phyloP scores from a whole-genome alignment of 2,888 invertebrate genomes.

The Pocota personata region DNA sequence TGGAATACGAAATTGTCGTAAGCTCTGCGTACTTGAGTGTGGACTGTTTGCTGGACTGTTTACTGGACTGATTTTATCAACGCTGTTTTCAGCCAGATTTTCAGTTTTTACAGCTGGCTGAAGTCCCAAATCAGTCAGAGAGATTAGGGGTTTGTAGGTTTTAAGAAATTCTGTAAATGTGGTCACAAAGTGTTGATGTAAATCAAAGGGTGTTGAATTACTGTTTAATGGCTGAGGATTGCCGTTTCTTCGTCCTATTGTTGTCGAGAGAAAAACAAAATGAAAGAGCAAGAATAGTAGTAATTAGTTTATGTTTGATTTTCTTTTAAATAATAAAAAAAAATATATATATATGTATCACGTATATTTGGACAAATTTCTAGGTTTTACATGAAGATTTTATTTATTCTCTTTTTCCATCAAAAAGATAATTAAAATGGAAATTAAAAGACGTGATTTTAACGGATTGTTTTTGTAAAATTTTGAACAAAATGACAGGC shows the following conservation, averaged over 20 bases:
- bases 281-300: not conserved
- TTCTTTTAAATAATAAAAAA: not conserved
- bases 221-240: slow-evolving; percentile 37
- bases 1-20: slow-evolving; percentile 81
- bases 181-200: slow-evolving; percentile 46
- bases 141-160: slow-evolving; percentile 13
- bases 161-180: slow-evolving; percentile 54
- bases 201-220: slow-evolving; percentile 20
- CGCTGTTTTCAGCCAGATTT: slow-evolving; percentile 5
- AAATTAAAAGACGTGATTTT: too few relatives aligned
- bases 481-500: too few relatives aligned
- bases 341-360: not conserved
- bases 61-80: not conserved
- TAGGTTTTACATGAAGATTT: slow-evolving; percentile 30
- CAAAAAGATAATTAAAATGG: too few relatives aligned
- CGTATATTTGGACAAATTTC: not conserved
- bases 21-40: slow-evolving; percentile 78
- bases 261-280: not conserved
- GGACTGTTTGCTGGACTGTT: slow-evolving; percentile 11
- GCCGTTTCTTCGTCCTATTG: slow-evolving; percentile 55
- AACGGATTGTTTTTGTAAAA: too few relatives aligned
- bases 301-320: not conserved
- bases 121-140: slow-evolving; percentile 11
- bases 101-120: slow-evolving; percentile 4
- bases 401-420: not conserved